Evolutionary conservation across 2,797 vertebrate genomes (phyloP).

Genomic region (Rhinophrynus dorsalis): DNA sequence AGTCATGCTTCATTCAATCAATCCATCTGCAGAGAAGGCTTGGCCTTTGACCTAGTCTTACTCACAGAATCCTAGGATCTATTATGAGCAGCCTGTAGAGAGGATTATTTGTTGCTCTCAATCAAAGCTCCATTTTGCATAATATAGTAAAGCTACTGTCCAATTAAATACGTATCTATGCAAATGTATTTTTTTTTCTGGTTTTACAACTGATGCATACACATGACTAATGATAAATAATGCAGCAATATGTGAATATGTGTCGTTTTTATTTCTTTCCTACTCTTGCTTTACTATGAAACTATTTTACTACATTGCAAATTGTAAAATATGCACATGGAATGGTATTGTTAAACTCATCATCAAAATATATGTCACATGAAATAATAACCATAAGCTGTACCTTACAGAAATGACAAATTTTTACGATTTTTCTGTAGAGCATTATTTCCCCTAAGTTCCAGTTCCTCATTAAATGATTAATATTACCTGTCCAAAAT

Average conservation of each 20-base stretch:
- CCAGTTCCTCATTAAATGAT: too few relatives aligned
- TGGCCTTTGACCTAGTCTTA: conserved; percentile 22
- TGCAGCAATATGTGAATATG: neutral
- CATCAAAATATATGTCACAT: too few relatives aligned
- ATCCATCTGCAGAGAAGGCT: neutral
- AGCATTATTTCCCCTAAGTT: too few relatives aligned
- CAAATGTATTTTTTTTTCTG: neutral
- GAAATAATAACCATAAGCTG: too few relatives aligned
- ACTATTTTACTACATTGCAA: too few relatives aligned
- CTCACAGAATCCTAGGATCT: conserved; percentile 21
- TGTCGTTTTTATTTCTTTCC: neutral
- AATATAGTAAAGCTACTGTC: conserved; percentile 22
- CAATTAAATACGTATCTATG: conserved; percentile 10
- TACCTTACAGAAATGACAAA: too few relatives aligned
- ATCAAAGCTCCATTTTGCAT: conserved; percentile 33
- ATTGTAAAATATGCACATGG: too few relatives aligned
- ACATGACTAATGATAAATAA: conserved; percentile 21
- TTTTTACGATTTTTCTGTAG: too few relatives aligned
- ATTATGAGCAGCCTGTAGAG: conserved; percentile 25
- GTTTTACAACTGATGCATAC: conserved; percentile 20
- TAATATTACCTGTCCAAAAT: too few relatives aligned
- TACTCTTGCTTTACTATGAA: neutral
- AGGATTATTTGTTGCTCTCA: conserved; percentile 8
- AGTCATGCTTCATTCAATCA: conserved; percentile 16
- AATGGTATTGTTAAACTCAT: too few relatives aligned